phyloP scores from a whole-genome alignment of 53 echinoderm and acorn worm genomes.

The Zoroaster sp. region DNA sequence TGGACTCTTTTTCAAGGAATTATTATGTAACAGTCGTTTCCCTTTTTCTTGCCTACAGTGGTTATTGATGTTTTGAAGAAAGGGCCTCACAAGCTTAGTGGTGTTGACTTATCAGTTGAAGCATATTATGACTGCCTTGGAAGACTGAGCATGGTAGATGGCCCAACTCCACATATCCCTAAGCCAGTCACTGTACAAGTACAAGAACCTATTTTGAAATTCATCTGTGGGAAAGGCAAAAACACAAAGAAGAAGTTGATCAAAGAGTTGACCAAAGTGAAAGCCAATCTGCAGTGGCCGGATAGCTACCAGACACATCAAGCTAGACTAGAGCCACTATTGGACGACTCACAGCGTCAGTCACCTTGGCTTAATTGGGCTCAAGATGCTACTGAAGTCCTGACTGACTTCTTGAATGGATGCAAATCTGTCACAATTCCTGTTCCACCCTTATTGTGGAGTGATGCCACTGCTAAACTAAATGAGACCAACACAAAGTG shows the following conservation, averaged over 20 bases:
- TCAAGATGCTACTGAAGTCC: background rate
- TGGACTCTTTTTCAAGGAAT: no score
- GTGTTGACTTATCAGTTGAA: background rate
- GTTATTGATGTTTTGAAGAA: background rate
- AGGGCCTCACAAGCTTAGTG: background rate
- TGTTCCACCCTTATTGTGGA: conserved; percentile 29
- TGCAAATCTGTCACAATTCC: conserved; percentile 1
- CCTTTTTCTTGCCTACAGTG: background rate
- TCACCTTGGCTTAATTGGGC: conserved; percentile 47
- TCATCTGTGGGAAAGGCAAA: conserved; percentile 25
- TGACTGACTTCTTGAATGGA: background rate
- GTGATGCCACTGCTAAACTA: background rate
- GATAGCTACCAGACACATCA: background rate
- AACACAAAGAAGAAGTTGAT: background rate
- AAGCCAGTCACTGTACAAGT: conserved; percentile 39
- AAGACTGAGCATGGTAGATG: conserved; percentile 27
- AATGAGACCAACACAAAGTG: background rate
- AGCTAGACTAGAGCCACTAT: conserved; percentile 27
- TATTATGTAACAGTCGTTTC: background rate
- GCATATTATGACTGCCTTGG: conserved; percentile 40
- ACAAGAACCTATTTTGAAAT: background rate
- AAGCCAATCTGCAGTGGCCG: conserved; percentile 42
- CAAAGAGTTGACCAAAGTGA: background rate
- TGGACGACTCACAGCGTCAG: background rate
- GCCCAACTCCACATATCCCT: conserved; percentile 49